phyloP scores from a whole-genome alignment of 1,140 invertebrate genomes.

The Bombus terrestris region DNA sequence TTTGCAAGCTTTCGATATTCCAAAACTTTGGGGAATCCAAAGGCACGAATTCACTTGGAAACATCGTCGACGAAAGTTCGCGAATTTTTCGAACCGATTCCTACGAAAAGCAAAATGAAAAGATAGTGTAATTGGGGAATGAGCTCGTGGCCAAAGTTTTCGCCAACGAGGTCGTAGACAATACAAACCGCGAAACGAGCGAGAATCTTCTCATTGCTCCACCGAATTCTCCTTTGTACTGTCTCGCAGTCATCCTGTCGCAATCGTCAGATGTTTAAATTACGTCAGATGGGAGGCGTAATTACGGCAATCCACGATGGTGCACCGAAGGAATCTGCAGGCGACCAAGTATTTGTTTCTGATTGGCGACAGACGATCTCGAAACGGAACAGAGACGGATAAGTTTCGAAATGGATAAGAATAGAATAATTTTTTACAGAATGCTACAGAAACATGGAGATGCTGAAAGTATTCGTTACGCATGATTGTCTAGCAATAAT shows the following conservation, averaged over 20 bases:
- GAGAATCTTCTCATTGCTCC: not conserved
- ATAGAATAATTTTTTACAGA: too few relatives aligned
- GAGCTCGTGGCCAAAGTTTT: not conserved
- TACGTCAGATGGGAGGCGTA: not conserved
- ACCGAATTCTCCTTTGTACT: not conserved
- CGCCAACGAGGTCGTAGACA: not conserved
- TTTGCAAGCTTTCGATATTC: too few relatives aligned
- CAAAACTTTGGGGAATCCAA: not conserved
- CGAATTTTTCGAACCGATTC: not conserved
- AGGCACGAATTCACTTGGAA: not conserved
- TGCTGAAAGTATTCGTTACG: too few relatives aligned
- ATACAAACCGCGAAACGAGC: not conserved
- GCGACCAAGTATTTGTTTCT: not conserved
- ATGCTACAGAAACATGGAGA: too few relatives aligned
- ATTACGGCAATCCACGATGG: conserved; percentile 25
- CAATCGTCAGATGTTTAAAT: conserved; percentile 29
- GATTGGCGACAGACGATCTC: not conserved
- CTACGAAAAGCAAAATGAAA: not conserved
- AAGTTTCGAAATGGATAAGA: not conserved
- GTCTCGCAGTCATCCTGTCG: not conserved
- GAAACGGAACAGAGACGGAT: not conserved
- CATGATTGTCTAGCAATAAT: too few relatives aligned
- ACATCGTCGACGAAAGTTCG: not conserved
- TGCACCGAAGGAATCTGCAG: not conserved
- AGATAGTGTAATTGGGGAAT: too few relatives aligned